A percentile compares a stretch with the other conserved stretches of the same genome.
phyloP scores from a whole-genome alignment of 2,888 invertebrate species.

The Dinocampus coccinellae region DNA sequence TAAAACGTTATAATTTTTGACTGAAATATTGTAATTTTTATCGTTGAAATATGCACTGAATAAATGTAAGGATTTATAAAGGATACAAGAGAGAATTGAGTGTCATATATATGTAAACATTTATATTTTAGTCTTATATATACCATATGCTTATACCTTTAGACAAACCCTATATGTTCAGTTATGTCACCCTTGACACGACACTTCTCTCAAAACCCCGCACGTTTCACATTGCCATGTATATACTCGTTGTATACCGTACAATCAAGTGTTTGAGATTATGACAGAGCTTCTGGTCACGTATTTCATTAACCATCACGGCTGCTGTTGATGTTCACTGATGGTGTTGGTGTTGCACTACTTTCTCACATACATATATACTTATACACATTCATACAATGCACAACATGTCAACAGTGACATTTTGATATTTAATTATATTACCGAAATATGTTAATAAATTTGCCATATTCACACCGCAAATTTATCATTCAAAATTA shows the following conservation, averaged over 20 bases:
- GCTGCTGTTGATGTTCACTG: slow-evolving; percentile 50
- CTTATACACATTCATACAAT: no score
- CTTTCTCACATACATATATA: background rate
- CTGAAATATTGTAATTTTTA: no score
- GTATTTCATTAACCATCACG: slow-evolving; percentile 68
- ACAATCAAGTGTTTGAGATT: slow-evolving; percentile 69
- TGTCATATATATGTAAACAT: slow-evolving; percentile 7
- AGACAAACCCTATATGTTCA: slow-evolving; percentile 18
- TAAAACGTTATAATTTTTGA: no score
- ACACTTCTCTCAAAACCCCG: background rate
- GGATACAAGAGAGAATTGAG: background rate
- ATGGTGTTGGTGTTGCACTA: slow-evolving; percentile 17
- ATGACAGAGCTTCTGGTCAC: slow-evolving; percentile 68
- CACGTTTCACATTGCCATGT: no score
- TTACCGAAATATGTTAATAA: slow-evolving; percentile 61
- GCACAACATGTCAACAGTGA: slow-evolving; percentile 1
- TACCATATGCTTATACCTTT: slow-evolving; percentile 9
- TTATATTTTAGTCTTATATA: background rate
- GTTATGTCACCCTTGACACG: slow-evolving; percentile 21
- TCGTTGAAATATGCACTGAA: no score
- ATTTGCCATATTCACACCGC: slow-evolving; percentile 53
- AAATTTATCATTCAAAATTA: slow-evolving; percentile 63
- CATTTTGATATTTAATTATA: slow-evolving; percentile 50
- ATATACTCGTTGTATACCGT: slow-evolving; percentile 36
- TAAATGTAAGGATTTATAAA: background rate